Percentiles rank a stretch among this genome's conserved stretches.
Conservation (phyloP, 2,113 vertebrate genomes). For the Lophius piscatorius region DNA sequence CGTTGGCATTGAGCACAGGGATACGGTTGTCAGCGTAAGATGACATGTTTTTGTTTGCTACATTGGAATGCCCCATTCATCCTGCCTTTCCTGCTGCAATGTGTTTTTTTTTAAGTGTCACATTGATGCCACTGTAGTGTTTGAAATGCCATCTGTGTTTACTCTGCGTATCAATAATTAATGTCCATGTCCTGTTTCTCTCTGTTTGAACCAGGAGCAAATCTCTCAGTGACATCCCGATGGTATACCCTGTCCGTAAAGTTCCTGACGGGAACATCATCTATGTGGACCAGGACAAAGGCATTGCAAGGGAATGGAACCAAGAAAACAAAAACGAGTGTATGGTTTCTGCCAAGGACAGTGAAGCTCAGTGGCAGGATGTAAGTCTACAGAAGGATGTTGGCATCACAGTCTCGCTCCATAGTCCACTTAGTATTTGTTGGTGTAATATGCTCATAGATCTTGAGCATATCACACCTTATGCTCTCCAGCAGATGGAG, state of each 20-base stretch:
- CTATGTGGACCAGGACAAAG: constrained; percentile 10
- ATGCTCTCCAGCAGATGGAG: background rate
- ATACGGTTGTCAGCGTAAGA: background rate
- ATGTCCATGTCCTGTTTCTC: constrained; percentile 14
- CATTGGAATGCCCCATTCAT: background rate
- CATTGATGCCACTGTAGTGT: background rate
- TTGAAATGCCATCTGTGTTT: background rate
- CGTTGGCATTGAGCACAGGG: background rate
- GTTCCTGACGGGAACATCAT: constrained; percentile 21
- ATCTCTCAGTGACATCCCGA: constrained; percentile 89
- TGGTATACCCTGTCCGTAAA: constrained; percentile 74
- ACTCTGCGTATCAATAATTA: background rate
- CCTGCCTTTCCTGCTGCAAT: constrained; percentile 9
- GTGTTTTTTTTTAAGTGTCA: too few relatives aligned
- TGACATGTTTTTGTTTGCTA: background rate
- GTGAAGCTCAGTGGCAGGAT: constrained; percentile 93
- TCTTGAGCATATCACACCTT: too few relatives aligned
- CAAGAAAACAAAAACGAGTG: constrained; percentile 82
- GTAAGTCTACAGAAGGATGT: constrained; percentile 71
- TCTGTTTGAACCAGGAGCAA: constrained; percentile 86
- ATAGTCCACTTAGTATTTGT: background rate
- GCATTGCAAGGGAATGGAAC: constrained; percentile 33
- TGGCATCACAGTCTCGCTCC: background rate
- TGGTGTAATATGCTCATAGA: background rate
- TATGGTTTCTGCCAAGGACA: constrained; percentile 81